Base-by-base conservation (phyloP, 1,140 invertebrate species). In the Mercenaria mercenaria region DNA sequence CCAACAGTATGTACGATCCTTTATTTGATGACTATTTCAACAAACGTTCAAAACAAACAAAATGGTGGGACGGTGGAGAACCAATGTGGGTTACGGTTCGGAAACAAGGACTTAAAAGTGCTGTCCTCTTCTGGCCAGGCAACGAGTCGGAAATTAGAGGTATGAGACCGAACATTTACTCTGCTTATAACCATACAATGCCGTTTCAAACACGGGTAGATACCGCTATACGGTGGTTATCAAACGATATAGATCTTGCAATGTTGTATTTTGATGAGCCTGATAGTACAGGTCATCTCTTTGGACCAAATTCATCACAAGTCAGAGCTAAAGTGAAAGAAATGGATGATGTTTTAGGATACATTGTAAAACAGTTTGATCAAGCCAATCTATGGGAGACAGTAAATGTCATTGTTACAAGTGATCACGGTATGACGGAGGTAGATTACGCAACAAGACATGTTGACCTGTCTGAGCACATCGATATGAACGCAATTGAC, bases 201-300 rank as follows among this genome's bases (percentile, higher is more conserved):
- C 92, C 97, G 47, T 97, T 96, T 96, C 95, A 96, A 69, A 84
- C 96, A 2, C 94, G 97, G 82, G 95, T 98, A 26, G 97, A 97
- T 91, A 96, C 69, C 0, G 95, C 97, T 0, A 96, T 98, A 15
- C 94, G 96, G 0, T 98, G 98, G 97, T 96, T 98, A 74, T 94
- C 94, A 39, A 84, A 98, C 32, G n/a, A 67, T 34, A 88, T 88
- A 23, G 92, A 95, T 89, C 95, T 98, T 83, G 97, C 97, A 6
- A 96, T 97, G 93, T 69, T 98, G 23, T 98, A 98, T 92, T 97
- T 98, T 91, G 97, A 98, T 92, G 97, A 98, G 93, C 98, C 98
- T 0, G 98, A 98, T 94, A 93, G 95, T 8, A 95, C 96, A 87
- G 97, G 96, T 1, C 96, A 96, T 86, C 69, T 61, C 1, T 92